phyloP scores from a whole-genome alignment of 2,113 vertebrate species.

The Anguilla japonica region DNA sequence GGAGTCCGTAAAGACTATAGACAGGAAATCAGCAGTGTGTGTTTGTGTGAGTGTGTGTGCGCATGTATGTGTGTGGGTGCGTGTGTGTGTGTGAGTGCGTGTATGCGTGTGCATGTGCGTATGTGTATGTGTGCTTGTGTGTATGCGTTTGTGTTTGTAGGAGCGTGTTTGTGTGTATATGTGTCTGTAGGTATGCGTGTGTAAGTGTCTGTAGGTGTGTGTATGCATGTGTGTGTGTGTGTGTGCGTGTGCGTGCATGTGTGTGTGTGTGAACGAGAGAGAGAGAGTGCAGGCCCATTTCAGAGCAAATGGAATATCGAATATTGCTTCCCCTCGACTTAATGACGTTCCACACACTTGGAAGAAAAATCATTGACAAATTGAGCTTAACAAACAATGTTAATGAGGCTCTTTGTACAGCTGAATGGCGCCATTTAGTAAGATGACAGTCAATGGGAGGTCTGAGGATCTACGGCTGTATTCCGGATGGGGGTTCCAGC shows the following conservation, averaged over 20 bases:
- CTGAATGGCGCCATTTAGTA: not conserved
- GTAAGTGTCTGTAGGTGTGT: not conserved
- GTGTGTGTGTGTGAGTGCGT: not conserved
- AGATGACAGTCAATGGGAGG: not conserved
- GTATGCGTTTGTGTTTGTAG: not conserved
- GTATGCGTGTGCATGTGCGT: conserved; percentile 7
- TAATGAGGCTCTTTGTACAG: not conserved
- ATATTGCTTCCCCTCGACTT: not conserved
- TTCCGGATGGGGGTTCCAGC: not conserved
- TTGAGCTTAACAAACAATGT: conserved; percentile 3
- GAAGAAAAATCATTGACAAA: not conserved
- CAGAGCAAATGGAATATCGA: not conserved
- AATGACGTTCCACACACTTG: not conserved
- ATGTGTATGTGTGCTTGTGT: not conserved
- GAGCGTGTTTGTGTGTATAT: not conserved
- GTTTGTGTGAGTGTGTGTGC: not conserved
- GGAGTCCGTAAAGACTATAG: not conserved
- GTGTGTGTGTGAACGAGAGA: conserved; percentile 3
- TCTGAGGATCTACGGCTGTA: not conserved
- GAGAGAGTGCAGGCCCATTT: conserved; percentile 3
- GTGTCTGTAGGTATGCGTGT: not conserved
- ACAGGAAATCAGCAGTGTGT: not conserved
- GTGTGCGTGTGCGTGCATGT: conserved; percentile 14
- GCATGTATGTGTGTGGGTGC: not conserved
- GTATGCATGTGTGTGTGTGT: not conserved